Evolutionary conservation across 2,888 invertebrate species (phyloP), one percentile per base, ranked within the genome.

Genomic region (Watsonalla cultraria): DNA sequence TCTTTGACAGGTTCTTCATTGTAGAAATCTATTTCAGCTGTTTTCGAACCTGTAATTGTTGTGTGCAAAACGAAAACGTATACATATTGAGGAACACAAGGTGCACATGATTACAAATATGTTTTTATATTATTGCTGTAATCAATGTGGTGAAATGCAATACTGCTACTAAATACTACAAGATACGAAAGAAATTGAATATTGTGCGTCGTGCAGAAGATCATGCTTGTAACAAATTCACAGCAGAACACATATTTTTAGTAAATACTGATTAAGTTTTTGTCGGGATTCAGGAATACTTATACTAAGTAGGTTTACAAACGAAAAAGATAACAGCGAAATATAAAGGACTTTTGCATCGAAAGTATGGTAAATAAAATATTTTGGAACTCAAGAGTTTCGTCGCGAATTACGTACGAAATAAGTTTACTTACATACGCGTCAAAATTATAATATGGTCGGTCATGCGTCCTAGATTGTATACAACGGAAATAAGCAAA

Each of bases 21-120:
- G 74, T 89, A 87, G 79, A 90, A 90, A 78, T 90, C 89, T 45
- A 90, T 88, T 83, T 90, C 90, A 58, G 87, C 73, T 56, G 86
- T 80, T 80, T 83, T 86, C 58, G 78, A 73, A 78, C 82, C 90
- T 90, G 90, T 59, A 82, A 84, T 72, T 57, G 60, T 66, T 56
- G 11, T 47, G 52, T 65, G 0, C 42, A 42, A 34, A 45, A 42
- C 8, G 42, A 5, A 42, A 42, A 42, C 11, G 11, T 11, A 42
- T 42, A 42, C 11, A 11, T 42, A 42, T 42, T 45, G 11, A 51
- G 9, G 42, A 42, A 42, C 11, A 42, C 8, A 42, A 42, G 11
- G 42, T 42, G 42, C 11, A 11, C 11, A 11, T 42, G 5, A 42
- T 42, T 42, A 42, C 42, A 11, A 11, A 37, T 37, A 37, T 37